Evolutionary conservation across 2,113 vertebrate genomes (phyloP).

Genomic region (Monopterus albus): DNA sequence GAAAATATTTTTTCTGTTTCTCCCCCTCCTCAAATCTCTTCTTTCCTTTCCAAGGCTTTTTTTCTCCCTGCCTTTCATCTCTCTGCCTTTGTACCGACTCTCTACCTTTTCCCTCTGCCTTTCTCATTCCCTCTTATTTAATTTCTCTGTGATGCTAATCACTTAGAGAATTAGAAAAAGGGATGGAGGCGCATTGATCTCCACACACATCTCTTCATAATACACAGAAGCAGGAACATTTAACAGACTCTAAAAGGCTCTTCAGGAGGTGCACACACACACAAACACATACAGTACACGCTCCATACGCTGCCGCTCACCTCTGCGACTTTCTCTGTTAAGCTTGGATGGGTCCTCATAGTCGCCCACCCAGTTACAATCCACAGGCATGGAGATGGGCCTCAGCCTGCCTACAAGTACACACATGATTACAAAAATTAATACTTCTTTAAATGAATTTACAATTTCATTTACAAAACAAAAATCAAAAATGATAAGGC

Average conservation of each 20-base stretch:
- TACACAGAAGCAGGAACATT: constrained; percentile 53
- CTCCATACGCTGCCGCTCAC: constrained; percentile 89
- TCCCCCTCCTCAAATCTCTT: not conserved
- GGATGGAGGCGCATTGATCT: constrained; percentile 57
- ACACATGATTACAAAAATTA: constrained; percentile 31
- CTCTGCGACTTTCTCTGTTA: constrained; percentile 96
- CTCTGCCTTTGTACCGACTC: constrained; percentile 40
- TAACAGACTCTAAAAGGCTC: constrained; percentile 63
- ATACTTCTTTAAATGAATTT: not conserved
- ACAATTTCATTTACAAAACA: not conserved
- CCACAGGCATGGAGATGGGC: constrained; percentile 98
- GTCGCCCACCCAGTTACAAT: constrained; percentile 99
- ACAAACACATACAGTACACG: too few relatives aligned
- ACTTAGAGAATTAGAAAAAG: constrained; percentile 52
- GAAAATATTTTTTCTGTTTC: constrained; percentile 54
- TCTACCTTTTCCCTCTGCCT: not conserved
- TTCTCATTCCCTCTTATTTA: constrained; percentile 26
- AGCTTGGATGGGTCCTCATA: constrained; percentile 97
- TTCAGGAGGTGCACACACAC: constrained; percentile 24
- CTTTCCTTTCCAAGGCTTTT: constrained; percentile 15
- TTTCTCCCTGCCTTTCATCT: constrained; percentile 57
- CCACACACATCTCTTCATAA: constrained; percentile 57
- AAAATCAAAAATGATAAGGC: too few relatives aligned
- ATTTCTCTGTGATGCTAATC: constrained; percentile 65
- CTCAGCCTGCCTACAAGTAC: constrained; percentile 90